Evolutionary conservation across 2,113 vertebrate species (phyloP), one percentile per base, ranked within the genome.

Genomic region (Larimichthys crocea): DNA sequence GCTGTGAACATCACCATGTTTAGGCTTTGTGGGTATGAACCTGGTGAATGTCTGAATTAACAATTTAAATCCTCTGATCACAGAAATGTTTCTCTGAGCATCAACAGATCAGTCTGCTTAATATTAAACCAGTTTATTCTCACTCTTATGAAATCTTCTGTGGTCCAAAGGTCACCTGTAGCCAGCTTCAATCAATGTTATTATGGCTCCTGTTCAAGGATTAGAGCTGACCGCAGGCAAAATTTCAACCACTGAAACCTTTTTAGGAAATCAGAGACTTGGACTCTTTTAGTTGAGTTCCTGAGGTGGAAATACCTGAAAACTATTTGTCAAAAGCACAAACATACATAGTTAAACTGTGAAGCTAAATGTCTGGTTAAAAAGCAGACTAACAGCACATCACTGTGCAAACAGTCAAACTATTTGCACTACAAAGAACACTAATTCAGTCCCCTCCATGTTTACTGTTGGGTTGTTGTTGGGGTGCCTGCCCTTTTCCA

Each of bases 21-120:
- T 40, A 40, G 35, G 7, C 35, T 40, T 40, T 40, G 8, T 40
- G 35, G 35, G 35, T 40, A 40, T 40, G 7, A 40, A 40, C 35
- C 8, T 40, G 35, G 35, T 40, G 35, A 40, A 40, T 40, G 7
- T 9, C 6, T 40, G 35, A 40, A 40, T 40, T 40, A 40, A 40
- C 35, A 40, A 40, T 40, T 40, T 40, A 40, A 40, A 40, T 40
- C 35, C 35, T 40, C 35, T 40, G 35, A 40, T 9, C 1, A 40
- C 57, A 71, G 76, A 7, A 12, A 19, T 67, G 74, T 59, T 76
- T 59, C 8, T 67, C 29, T 69, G 44, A 59, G 75, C 20, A 35
- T 60, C n/a, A 55, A 19, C 17, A 31, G 59, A 52, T 74, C 73
- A 46, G 14, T 17, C 19, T 8, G 17, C 52, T n/a, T 20, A 5